Evolutionary conservation across 1,140 invertebrate species (phyloP), one percentile per base, ranked within the genome.

Genomic region (Bombyx mandarina): DNA sequence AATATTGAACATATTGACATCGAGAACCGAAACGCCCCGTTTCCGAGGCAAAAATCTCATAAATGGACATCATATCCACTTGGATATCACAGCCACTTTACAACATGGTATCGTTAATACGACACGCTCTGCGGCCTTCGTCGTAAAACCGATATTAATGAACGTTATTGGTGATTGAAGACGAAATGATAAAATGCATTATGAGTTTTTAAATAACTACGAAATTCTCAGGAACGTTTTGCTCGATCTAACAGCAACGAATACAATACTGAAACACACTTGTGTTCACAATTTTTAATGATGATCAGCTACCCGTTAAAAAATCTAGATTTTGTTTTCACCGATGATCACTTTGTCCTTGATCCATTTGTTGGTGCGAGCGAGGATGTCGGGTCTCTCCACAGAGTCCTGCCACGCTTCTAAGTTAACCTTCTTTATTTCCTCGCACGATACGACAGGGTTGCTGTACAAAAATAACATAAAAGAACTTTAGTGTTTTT

Each of bases 301-400:
- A 43, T 52, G 60, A 43, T 54, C 7, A 46, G 6, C 26, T 35
- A 35, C 26, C 26, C 26, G 26, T 35, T 35, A 35, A 35, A 35
- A 35, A 35, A 35, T 35, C 26, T 35, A 35, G 26, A 35, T 35
- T 35, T 66, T 63, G 61, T 82, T 85, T 12, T 66, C 68, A n/a
- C 57, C 55, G 45, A 58, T 75, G 45, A 66, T 67, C 12, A 86
- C 81, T 66, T 81, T 82, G 53, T 75, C 78, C 61, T 83, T 86
- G 55, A 88, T 77, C 84, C 84, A 88, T 48, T 79, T 82, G 57
- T 74, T 86, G 44, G 86, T 88, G 55, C 87, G 78, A 0, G 85
- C 82, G 1, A 89, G 60, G 57, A 89, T 82, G 60, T 87, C 82
- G 0, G 83, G 85, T 48, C 80, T 73, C 47, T 79, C 58, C 0